Percentiles rank a stretch among this genome's conserved stretches.
These are phyloP conservation scores for Steinernema scapterisci DNA, from an alignment of 2,888 invertebrate species.

Conservation along the genomic window DNA sequence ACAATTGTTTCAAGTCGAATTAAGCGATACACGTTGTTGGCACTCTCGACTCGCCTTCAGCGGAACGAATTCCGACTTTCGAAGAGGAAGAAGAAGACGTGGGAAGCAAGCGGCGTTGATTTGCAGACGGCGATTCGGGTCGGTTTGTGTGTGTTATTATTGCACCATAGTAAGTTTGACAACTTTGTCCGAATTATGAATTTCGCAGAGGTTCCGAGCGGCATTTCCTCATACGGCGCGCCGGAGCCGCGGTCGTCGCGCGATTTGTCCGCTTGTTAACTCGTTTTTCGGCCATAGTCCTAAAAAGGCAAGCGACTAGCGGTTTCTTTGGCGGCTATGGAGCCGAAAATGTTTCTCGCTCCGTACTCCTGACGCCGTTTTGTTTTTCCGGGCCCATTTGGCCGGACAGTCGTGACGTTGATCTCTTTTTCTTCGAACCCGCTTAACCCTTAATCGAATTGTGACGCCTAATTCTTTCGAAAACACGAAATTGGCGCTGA, in stretches of 20 bases:
- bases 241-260: background rate
- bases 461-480: slow-evolving; percentile 24
- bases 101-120: too few relatives aligned
- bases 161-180: background rate
- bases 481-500: slow-evolving; percentile 6
- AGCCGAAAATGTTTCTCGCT: slow-evolving; percentile 16
- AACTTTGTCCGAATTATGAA: background rate
- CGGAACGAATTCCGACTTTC: background rate
- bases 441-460: slow-evolving; percentile 27
- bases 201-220: background rate
- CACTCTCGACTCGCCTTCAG: background rate
- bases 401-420: slow-evolving; percentile 18
- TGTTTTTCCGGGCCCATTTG: slow-evolving; percentile 9
- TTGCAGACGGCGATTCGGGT: background rate
- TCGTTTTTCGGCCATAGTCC: slow-evolving; percentile 26
- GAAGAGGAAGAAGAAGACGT: background rate
- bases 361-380: slow-evolving; percentile 1
- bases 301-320: background rate
- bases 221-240: background rate
- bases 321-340: background rate
- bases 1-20: slow-evolving; percentile 24
- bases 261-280: slow-evolving; percentile 20
- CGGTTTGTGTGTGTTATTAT: background rate
- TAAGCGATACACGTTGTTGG: slow-evolving; percentile 6
- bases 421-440: slow-evolving; percentile 20